Evolutionary conservation across 2,113 vertebrate species (phyloP).

Genomic region (Hyla sarda): DNA sequence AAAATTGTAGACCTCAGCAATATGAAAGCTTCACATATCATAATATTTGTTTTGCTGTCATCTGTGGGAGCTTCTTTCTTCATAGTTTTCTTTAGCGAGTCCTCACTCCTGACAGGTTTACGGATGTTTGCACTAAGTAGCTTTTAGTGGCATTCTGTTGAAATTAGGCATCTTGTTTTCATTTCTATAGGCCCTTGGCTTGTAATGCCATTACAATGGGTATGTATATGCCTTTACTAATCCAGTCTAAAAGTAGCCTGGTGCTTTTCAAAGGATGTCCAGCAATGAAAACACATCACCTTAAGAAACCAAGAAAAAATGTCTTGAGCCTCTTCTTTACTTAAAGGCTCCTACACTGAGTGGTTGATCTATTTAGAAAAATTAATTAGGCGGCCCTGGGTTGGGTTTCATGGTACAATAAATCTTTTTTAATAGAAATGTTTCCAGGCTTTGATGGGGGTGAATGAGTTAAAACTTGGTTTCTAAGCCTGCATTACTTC

Average conservation of each 20-base stretch:
- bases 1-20: neutral
- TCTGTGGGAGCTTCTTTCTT: constrained; percentile 19
- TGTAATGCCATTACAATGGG: constrained; percentile 69
- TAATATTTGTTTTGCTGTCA: constrained; percentile 26
- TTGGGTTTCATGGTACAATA: constrained; percentile 71
- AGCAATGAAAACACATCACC: constrained; percentile 68
- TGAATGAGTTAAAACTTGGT: constrained; percentile 64
- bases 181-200: constrained; percentile 70
- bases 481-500: constrained; percentile 66
- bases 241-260: constrained; percentile 71
- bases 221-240: constrained; percentile 68
- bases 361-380: constrained; percentile 70
- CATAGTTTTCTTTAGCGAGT: constrained; percentile 66
- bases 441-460: constrained; percentile 71
- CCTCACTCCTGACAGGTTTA: constrained; percentile 73
- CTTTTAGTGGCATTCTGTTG: constrained; percentile 71
- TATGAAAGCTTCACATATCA: constrained; percentile 10
- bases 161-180: constrained; percentile 73
- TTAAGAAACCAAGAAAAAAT: constrained; percentile 68
- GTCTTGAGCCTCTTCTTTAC: constrained; percentile 66
- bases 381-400: constrained; percentile 71
- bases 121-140: constrained; percentile 78
- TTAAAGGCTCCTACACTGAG: constrained; percentile 66
- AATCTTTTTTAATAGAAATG: constrained; percentile 67
- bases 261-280: constrained; percentile 68